phyloP scores from a whole-genome alignment of 1,140 invertebrate species.

The Ceratosolen solmsi region DNA sequence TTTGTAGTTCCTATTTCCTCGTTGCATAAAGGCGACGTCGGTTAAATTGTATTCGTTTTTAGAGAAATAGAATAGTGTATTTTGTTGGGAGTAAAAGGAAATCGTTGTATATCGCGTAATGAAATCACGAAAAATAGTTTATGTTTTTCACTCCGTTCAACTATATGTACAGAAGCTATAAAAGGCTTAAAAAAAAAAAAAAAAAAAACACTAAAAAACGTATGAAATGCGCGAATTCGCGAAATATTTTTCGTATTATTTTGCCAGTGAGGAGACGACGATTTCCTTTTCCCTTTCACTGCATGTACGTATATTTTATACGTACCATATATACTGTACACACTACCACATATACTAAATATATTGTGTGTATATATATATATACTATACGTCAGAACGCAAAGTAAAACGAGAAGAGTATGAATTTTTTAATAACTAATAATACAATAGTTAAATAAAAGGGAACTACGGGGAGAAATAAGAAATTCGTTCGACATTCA shows the following conservation, averaged over 20 bases:
- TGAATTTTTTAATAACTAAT: slow-evolving; percentile 15
- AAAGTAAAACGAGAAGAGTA: slow-evolving; percentile 5
- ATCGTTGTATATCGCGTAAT: slow-evolving; percentile 10
- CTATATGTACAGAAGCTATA: slow-evolving; percentile 32
- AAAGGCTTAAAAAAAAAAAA: slow-evolving; percentile 17
- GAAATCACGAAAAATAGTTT: slow-evolving; percentile 29
- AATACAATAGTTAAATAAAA: slow-evolving; percentile 1
- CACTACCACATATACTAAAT: background rate
- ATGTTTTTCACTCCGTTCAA: background rate
- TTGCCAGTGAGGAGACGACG: background rate
- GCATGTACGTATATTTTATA: background rate
- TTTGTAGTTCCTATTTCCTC: slow-evolving; percentile 62
- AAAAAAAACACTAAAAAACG: slow-evolving; percentile 37
- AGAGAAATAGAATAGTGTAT: slow-evolving; percentile 67
- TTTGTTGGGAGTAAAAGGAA: background rate
- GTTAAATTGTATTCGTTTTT: slow-evolving; percentile 59
- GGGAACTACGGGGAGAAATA: background rate
- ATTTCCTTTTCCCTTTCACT: slow-evolving; percentile 4
- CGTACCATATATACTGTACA: background rate
- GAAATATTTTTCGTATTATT: slow-evolving; percentile 21
- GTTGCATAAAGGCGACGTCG: slow-evolving; percentile 71
- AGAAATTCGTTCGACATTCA: background rate
- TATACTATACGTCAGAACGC: slow-evolving; percentile 6
- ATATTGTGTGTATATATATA: background rate
- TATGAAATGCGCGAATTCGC: slow-evolving; percentile 9